Conservation (phyloP, 2,888 invertebrate species). For the Mechanitis mazaeus region DNA sequence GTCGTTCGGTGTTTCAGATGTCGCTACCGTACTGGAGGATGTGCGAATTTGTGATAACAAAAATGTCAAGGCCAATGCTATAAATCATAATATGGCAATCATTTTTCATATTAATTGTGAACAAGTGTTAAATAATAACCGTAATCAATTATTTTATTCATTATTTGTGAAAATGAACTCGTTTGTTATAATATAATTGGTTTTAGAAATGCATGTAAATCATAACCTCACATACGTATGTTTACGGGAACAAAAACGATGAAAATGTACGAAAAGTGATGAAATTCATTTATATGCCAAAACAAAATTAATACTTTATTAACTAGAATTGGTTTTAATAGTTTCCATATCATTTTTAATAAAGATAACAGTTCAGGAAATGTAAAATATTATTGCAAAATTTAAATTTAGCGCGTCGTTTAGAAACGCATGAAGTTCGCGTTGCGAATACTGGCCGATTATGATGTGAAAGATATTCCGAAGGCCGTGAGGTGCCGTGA, state of each 20-base stretch:
- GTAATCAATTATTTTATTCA: background rate
- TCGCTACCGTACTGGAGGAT: conserved; percentile 43
- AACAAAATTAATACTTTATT: conserved; percentile 4
- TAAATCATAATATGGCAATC: background rate
- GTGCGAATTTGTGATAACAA: conserved; percentile 61
- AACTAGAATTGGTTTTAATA: conserved; percentile 7
- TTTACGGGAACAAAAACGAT: background rate
- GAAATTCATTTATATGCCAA: background rate
- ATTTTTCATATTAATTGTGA: background rate
- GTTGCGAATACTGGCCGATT: conserved; percentile 78
- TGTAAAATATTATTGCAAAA: conserved; percentile 40
- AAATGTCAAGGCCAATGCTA: conserved; percentile 71
- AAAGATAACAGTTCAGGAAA: conserved; percentile 1
- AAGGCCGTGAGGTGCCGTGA: conserved; percentile 75
- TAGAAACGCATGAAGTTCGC: conserved; percentile 74
- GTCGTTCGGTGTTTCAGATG: conserved; percentile 35
- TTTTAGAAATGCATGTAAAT: background rate
- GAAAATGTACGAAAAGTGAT: background rate
- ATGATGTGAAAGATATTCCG: conserved; percentile 80
- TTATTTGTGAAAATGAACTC: background rate
- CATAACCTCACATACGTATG: conserved; percentile 14
- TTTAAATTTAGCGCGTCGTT: conserved; percentile 69
- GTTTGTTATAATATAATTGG: background rate
- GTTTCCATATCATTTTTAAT: background rate
- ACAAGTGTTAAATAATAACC: background rate